Base-by-base conservation (phyloP, 64 coral and sea anemone species). In the Stylophora pistillata region DNA sequence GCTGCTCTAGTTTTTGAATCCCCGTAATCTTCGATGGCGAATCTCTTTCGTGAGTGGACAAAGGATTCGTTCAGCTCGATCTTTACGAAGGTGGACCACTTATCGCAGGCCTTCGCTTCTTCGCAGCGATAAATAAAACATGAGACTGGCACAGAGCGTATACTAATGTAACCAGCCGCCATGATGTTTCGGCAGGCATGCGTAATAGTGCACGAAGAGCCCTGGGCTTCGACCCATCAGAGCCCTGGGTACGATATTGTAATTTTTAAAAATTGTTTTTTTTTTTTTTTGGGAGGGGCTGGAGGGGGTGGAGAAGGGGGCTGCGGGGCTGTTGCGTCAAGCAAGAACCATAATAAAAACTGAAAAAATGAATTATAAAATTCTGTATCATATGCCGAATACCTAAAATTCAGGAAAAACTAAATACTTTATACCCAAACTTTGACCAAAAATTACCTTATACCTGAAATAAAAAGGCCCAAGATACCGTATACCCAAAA, bases 41-140 rank as follows among this genome's bases (percentile, higher is more conserved):
- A 91, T 72, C 89, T 83, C 68, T 64, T 85, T 82, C 58, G 54
- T 34, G 76, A 56, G 53, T 82, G 26, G 37, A 73, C 52, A 25
- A 91, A 91, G n/a, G 78, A 58, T 83, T 91, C 71, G 30, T 68
- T 64, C 81, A 79, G 77, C 55, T 83, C 79, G n/a, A 91, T 76
- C 76, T 91, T 86, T 27, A 91, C 71, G 89, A 64, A 77, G 56
- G 72, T 91, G 37, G 89, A 91, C 89, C 80, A 91, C 74, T 91
- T 91, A 62, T 86, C 89, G 34, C 65, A 73, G 21, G 89, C 15
- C 26, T 85, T 91, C 58, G 80, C 81, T 91, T 91, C 89, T 74
- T 85, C 62, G 30, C 56, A 33, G 17, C 68, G 64, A 74, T 91
- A 82, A 28, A 91, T 71, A 85, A 85, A 91, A 91, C 89, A 91